A percentile compares a stretch with the other conserved stretches of the same genome.
Conservation (phyloP, 64 coral and sea anemone species). For the Orbicella faveolata region DNA sequence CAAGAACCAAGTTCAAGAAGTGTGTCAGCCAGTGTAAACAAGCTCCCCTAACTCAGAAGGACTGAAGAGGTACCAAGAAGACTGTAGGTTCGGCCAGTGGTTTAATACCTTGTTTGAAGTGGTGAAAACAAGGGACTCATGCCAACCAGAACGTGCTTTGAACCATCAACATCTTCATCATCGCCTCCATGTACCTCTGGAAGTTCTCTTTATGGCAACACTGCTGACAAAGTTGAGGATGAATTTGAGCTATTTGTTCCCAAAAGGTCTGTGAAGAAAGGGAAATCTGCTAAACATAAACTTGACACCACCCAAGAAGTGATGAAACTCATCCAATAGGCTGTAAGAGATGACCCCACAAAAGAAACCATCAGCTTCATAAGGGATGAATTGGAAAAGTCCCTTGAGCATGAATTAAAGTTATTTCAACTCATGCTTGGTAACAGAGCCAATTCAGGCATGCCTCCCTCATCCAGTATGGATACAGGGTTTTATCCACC, state of each 20-base stretch:
- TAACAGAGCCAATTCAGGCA: constrained; percentile 24
- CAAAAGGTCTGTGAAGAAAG: constrained; percentile 20
- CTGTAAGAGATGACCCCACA: constrained; percentile 57
- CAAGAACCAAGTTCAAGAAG: constrained; percentile 53
- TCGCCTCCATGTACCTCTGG: constrained; percentile 48
- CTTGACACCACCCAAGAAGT: constrained; percentile 36
- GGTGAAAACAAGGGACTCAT: constrained; percentile 63
- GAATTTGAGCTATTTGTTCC: constrained; percentile 50
- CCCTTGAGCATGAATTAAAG: background rate
- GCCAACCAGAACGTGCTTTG: constrained; percentile 45
- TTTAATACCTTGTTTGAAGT: constrained; percentile 48
- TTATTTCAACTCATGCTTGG: background rate
- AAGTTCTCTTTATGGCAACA: constrained; percentile 26
- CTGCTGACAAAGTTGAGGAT: constrained; percentile 25
- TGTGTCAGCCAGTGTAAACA: constrained; percentile 37
- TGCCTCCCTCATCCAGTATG: constrained; percentile 32
- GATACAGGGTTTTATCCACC: constrained; percentile 20
- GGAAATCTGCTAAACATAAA: constrained; percentile 33
- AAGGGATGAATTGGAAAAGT: constrained; percentile 71
- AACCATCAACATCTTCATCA: background rate
- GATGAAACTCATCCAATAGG: constrained; percentile 46
- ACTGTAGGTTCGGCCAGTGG: constrained; percentile 52
- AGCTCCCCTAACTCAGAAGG: constrained; percentile 53
- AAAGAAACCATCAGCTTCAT: constrained; percentile 63
- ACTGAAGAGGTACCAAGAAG: constrained; percentile 37